Base-by-base conservation (phyloP, 2,797 vertebrate genomes). In the Parauchenoglanis ngamensis region DNA sequence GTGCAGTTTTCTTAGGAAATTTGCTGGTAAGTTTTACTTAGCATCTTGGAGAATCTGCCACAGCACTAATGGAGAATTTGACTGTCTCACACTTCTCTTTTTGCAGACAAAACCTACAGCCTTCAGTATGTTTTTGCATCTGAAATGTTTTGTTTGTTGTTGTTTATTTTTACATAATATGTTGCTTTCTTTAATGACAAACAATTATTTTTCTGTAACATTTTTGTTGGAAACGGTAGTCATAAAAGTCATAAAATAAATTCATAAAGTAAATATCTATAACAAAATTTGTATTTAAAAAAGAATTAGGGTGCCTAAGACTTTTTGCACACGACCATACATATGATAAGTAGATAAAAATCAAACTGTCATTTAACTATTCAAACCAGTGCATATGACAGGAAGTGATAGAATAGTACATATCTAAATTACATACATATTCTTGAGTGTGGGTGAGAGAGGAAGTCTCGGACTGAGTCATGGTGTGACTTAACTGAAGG, bases 401-500 rank as follows among this genome's bases (percentile, higher is more conserved):
- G 92, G 89, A 91, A 90, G 85, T 89, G 75, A 90, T 85, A 88
- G 85, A 83, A 88, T 68, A 86, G 87, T 90, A 86, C 88, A 85
- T 89, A 81, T 91, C 86, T 88, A 44, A 86, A 92, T 87, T 88
- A 89, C 77, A 88, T 91, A 88, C 86, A 88, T 89, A 90, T 89
- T 88, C 82, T 85, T 86, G 79, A 87, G 59, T 89, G 87, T 89
- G 87, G 87, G 85, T 91, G 73, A 86, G 82, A 89, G 89, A 91
- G 89, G 89, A 91, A 90, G 87, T 89, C 86, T 89, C 87, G 87
- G 76, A 88, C 87, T 89, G 82, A 90, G 87, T 89, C 89, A 89
- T 89, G 78, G 59, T 89, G 80, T 85, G 89, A 86, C 84, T 86
- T 84, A 70, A 87, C 81, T 87, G 82, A 87, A 90, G 77, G 63